These are phyloP conservation scores for Leptoteleia sp. DNA, from an alignment of 1,140 invertebrate genomes.

Conservation along the genomic window DNA sequence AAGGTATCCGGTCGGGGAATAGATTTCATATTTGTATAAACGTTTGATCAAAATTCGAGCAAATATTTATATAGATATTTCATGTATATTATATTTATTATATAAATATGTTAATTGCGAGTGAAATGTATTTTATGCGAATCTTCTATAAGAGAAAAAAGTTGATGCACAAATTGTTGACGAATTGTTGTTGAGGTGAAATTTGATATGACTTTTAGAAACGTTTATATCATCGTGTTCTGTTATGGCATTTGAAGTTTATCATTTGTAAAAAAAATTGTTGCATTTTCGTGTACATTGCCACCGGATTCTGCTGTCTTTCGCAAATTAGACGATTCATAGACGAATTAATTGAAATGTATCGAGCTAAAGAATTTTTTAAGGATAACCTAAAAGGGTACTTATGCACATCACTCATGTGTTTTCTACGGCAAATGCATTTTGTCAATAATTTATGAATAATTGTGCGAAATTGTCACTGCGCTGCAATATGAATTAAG, in stretches of 20 bases:
- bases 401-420: slow-evolving; percentile 44
- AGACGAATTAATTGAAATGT: slow-evolving; percentile 28
- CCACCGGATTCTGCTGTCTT: slow-evolving; percentile 44
- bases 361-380: slow-evolving; percentile 35
- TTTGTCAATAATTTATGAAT: slow-evolving; percentile 10
- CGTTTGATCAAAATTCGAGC: slow-evolving; percentile 9
- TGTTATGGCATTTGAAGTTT: slow-evolving; percentile 27
- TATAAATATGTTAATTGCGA: slow-evolving; percentile 30
- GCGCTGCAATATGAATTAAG: slow-evolving; percentile 41
- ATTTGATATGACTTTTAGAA: slow-evolving; percentile 26
- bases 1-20: slow-evolving; percentile 28
- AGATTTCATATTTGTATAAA: slow-evolving; percentile 37
- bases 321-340: slow-evolving; percentile 24
- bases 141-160: slow-evolving; percentile 11
- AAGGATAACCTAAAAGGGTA: slow-evolving; percentile 15
- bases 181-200: slow-evolving; percentile 20
- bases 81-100: slow-evolving; percentile 16
- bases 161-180: slow-evolving; percentile 48
- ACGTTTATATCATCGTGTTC: slow-evolving; percentile 25
- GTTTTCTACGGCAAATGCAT: slow-evolving; percentile 41
- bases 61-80: slow-evolving; percentile 34
- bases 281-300: slow-evolving; percentile 8
- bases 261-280: slow-evolving; percentile 25
- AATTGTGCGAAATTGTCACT: slow-evolving; percentile 5
- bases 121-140: slow-evolving; percentile 44